Base-by-base conservation (phyloP, 2,888 invertebrate species). In the Hemaris fuciformis region DNA sequence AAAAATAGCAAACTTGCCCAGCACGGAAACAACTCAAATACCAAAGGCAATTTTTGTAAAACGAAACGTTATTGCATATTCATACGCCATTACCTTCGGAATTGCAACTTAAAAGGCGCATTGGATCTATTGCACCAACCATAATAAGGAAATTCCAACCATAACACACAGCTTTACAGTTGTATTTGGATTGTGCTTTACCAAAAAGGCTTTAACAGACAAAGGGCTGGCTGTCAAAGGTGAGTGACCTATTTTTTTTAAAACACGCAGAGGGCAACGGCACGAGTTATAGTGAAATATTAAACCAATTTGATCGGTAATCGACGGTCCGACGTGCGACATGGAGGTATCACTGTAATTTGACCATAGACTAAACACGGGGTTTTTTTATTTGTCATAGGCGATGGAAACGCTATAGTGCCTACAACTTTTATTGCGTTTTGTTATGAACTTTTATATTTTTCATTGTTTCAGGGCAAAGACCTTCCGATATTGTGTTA, bases 231-330 rank as follows among this genome's bases (percentile, higher is more conserved):
- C 65, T 73, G 74, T 77, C 71, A 72, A 67, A 75, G 80, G 80
- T 84, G 77, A 81, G 71, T 71, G 79, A 73, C 75, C 78, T 66
- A 67, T 62, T 74, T 74, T 73, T 71, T 71, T 64, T 66, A n/a
- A 38, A 64, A 60, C 66, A 60, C 15, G 53, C 10, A 66, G 64
- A 66, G 73, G 71, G 72, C 72, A 72, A 66, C 66, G 70, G 59
- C 72, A 61, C 62, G 60, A 60, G 59, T 60, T 69, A 60, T 66
- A 58, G 59, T 58, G 63, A 68, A 64, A 68, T 70, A 53, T 53
- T 53, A 53, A 53, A 27, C 53, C 31, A 15, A 53, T 31, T 31
- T 53, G 53, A 53, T 53, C 31, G 31, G 31, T 31, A 53, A 53
- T 53, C n/a, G 38, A n/a, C 15, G 53, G 31, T 31, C 3, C 18